Base-by-base conservation (phyloP, 1,140 invertebrate genomes). In the Drosophila orena region DNA sequence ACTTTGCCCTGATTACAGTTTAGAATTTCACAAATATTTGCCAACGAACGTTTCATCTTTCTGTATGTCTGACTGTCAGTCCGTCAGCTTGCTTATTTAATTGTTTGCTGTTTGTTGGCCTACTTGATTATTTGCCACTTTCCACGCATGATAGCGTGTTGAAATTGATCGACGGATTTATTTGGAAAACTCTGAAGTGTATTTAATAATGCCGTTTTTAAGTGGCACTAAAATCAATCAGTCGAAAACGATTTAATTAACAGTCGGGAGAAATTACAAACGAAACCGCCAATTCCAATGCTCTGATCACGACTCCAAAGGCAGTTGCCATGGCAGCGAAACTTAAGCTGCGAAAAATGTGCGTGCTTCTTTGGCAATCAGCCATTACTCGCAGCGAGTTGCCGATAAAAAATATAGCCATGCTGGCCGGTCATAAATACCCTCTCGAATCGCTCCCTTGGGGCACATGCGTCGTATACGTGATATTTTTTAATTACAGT, bases 401-500 rank as follows among this genome's bases (percentile, higher is more conserved):
- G 37, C 27, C 30, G 6, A 56, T 62, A 50, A 58, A 78, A 71
- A 78, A 75, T 81, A 75, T 75, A 34, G 50, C 50, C 52, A 38
- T 47, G 56, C 61, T 62, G 66, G 76, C 38, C 55, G 62, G 43
- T 35, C 65, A 81, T 86, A 88, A 86, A 88, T 86, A 88, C 74
- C 58, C 69, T 62, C 59, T 52, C 50, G 61, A 78, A 86, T 88
- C 71, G 83, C 24, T 50, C 83, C 84, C 83, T 35, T 49, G 79
- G 83, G 81, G 60, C 58, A 58, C 78, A 81, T 72, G 79, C 83
- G 79, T 71, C 83, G 81, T 86, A 86, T 86, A 86, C 83, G 81
- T 86, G 81, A 86, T 86, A 88, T 86, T 86, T 86, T 88, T 81
- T 86, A 86, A 86, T 86, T 86, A 86, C 79, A 72, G 76, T 76